These are phyloP conservation scores for Oenanthe melanoleuca DNA, from an alignment of 2,113 vertebrate genomes.

Conservation along the genomic window DNA sequence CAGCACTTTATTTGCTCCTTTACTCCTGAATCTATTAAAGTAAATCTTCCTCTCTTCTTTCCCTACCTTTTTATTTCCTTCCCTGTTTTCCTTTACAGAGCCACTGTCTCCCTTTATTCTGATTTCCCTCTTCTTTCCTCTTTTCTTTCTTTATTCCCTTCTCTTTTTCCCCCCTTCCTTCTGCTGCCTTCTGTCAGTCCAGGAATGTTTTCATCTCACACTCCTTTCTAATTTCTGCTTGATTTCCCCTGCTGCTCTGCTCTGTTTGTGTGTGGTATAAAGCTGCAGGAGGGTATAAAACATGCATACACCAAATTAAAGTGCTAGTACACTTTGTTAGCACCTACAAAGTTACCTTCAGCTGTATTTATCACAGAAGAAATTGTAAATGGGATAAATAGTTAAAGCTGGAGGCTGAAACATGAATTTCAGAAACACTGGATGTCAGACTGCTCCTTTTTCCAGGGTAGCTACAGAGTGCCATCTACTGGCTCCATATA, in stretches of 20 bases:
- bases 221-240: conserved; percentile 39
- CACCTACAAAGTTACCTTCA: conserved; percentile 18
- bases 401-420: not conserved
- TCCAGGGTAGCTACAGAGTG: not conserved
- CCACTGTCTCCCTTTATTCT: not conserved
- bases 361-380: not conserved
- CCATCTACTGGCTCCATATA: conserved; percentile 28
- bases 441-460: not conserved
- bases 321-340: not conserved
- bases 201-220: conserved; percentile 15
- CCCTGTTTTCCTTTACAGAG: not conserved
- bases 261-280: conserved; percentile 9
- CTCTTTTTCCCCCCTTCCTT: not conserved
- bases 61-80: not conserved
- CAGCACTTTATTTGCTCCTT: not conserved
- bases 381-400: conserved; percentile 11
- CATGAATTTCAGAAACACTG: not conserved
- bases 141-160: not conserved
- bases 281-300: conserved; percentile 40
- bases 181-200: not conserved
- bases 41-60: not conserved
- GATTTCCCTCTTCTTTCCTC: not conserved
- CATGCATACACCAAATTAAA: conserved; percentile 6
- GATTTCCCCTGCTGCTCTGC: conserved; percentile 42
- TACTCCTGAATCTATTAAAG: not conserved